These are phyloP conservation scores for Sinosuthora webbiana DNA, from an alignment of 2,113 vertebrate species.

Conservation along the genomic window DNA sequence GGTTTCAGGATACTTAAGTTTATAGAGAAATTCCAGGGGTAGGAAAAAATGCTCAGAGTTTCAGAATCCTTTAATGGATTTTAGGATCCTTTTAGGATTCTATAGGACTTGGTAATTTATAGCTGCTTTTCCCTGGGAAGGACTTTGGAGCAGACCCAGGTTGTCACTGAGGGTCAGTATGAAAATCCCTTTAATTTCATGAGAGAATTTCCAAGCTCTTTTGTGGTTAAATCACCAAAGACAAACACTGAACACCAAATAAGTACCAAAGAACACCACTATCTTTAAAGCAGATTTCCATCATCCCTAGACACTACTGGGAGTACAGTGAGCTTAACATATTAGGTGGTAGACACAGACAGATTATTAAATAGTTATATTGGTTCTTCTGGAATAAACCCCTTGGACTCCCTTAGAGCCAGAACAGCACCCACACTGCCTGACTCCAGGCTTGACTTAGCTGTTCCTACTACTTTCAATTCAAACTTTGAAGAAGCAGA, in stretches of 20 bases:
- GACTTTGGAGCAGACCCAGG: background rate
- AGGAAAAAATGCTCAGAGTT: background rate
- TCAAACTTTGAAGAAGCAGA: background rate
- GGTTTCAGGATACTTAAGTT: background rate
- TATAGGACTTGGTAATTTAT: background rate
- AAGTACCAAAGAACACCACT: background rate
- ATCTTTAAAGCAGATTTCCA: background rate
- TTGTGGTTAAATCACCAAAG: background rate
- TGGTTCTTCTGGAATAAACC: background rate
- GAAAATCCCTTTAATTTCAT: background rate
- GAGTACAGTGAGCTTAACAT: background rate
- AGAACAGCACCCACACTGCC: background rate
- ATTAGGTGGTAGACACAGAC: background rate
- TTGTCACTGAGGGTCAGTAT: background rate
- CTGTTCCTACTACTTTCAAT: background rate
- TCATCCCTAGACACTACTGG: background rate
- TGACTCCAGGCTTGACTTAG: background rate
- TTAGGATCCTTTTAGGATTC: background rate
- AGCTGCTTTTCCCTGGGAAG: background rate
- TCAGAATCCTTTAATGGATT: background rate
- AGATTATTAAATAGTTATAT: background rate
- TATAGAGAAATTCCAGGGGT: background rate
- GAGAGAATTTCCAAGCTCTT: background rate
- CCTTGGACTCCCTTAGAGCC: background rate
- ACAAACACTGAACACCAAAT: background rate